A percentile compares a stretch with the other conserved stretches of the same genome.
These are phyloP conservation scores for Philopotamus ludificatus DNA, from an alignment of 1,140 invertebrate genomes.

Conservation along the genomic window DNA sequence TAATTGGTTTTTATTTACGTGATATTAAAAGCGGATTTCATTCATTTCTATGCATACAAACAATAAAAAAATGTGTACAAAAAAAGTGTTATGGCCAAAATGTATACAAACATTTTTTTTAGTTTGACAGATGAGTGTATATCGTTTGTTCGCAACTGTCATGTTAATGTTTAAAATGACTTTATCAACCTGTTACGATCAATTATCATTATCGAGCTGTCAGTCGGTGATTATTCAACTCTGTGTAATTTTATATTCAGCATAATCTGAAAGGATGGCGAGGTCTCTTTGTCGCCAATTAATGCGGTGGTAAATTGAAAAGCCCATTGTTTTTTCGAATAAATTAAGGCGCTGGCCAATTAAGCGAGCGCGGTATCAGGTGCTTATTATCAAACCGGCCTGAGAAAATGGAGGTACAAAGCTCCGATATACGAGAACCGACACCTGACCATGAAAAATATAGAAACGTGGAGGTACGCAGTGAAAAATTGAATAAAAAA, in stretches of 20 bases:
- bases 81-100: too few relatives aligned
- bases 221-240: neutral
- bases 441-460: neutral
- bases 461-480: too few relatives aligned
- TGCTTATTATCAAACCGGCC: constrained; percentile 2
- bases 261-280: neutral
- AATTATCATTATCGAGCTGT: too few relatives aligned
- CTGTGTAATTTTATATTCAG: neutral
- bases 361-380: constrained; percentile 6
- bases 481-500: too few relatives aligned
- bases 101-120: neutral
- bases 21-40: too few relatives aligned
- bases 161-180: too few relatives aligned
- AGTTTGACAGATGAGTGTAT: neutral
- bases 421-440: constrained; percentile 1
- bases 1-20: too few relatives aligned
- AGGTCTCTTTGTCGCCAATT: neutral
- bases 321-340: neutral
- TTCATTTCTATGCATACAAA: too few relatives aligned
- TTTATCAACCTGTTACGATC: too few relatives aligned
- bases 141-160: neutral
- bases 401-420: constrained; percentile 9
- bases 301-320: neutral
- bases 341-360: neutral
- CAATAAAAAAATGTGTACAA: too few relatives aligned